Evolutionary conservation across 2,113 vertebrate species (phyloP).

Genomic region (Halcyon malimbica): DNA sequence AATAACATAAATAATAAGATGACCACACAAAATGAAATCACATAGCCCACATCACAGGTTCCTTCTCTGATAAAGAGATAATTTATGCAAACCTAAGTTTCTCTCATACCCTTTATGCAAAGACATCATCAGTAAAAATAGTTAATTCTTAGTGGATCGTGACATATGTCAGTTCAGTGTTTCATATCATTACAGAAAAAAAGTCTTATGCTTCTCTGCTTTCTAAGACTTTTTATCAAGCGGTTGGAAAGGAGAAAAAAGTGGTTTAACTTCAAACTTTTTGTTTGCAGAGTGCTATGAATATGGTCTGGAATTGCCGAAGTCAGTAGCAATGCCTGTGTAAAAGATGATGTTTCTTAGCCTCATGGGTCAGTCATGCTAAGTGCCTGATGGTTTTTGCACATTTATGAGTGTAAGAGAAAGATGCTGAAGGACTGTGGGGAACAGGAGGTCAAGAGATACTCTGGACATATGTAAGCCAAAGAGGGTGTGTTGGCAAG

Average conservation of each 20-base stretch:
- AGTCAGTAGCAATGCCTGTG: not conserved
- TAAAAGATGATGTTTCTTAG: not conserved
- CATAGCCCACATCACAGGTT: not conserved
- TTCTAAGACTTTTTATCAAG: not conserved
- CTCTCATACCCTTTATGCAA: not conserved
- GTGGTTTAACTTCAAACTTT: not conserved
- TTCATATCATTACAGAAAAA: not conserved
- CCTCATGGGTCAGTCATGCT: not conserved
- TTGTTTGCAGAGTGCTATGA: not conserved
- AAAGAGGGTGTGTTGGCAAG: not conserved
- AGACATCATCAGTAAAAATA: not conserved
- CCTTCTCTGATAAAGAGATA: not conserved
- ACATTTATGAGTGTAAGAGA: not conserved
- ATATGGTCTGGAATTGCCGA: not conserved
- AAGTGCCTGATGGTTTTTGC: not conserved
- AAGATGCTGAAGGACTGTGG: not conserved
- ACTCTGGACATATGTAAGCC: not conserved
- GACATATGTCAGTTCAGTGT: not conserved
- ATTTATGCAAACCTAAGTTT: not conserved
- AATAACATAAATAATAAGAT: not conserved
- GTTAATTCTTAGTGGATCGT: not conserved
- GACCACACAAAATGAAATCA: not conserved
- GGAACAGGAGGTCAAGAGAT: constrained; percentile 4
- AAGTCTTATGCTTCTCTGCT: not conserved
- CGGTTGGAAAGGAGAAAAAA: not conserved